Conservation (phyloP, 2,797 vertebrate species). For the Luscinia luscinia region DNA sequence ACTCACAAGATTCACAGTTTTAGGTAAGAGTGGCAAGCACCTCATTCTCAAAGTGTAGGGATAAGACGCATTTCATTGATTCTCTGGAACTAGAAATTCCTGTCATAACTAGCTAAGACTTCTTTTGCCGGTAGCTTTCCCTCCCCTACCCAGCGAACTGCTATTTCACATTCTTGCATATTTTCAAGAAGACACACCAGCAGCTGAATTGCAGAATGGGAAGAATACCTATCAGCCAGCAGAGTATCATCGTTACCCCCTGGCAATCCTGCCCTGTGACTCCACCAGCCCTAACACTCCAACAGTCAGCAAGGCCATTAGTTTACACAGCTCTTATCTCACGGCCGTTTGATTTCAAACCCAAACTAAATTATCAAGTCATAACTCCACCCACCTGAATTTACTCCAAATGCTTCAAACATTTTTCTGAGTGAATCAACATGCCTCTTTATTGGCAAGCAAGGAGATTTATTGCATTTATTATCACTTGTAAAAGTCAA, state of each 20-base stretch:
- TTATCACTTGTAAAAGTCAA: slow-evolving; percentile 57
- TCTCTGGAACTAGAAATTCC: slow-evolving; percentile 54
- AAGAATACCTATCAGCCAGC: slow-evolving; percentile 32
- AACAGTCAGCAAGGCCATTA: slow-evolving; percentile 26
- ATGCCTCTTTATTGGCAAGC: slow-evolving; percentile 9
- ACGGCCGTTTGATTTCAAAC: slow-evolving; percentile 40
- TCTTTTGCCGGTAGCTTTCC: neutral
- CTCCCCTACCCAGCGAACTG: slow-evolving; percentile 4
- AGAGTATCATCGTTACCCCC: neutral
- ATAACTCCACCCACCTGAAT: slow-evolving; percentile 35
- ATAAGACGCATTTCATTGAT: neutral
- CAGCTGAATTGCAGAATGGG: slow-evolving; percentile 21
- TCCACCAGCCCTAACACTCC: neutral
- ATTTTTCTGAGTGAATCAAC: slow-evolving; percentile 46
- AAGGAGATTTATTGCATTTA: slow-evolving; percentile 35
- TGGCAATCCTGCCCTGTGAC: neutral
- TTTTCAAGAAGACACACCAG: slow-evolving; percentile 1
- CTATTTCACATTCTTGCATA: slow-evolving; percentile 42
- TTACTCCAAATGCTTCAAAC: slow-evolving; percentile 41
- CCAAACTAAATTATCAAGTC: slow-evolving; percentile 39
- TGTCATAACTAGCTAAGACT: slow-evolving; percentile 57
- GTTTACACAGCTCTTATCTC: slow-evolving; percentile 54
- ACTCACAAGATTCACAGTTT: neutral
- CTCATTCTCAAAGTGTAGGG: neutral
- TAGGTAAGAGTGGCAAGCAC: neutral